Conservation (phyloP, 2,888 invertebrate species). For the Nezara viridula region DNA sequence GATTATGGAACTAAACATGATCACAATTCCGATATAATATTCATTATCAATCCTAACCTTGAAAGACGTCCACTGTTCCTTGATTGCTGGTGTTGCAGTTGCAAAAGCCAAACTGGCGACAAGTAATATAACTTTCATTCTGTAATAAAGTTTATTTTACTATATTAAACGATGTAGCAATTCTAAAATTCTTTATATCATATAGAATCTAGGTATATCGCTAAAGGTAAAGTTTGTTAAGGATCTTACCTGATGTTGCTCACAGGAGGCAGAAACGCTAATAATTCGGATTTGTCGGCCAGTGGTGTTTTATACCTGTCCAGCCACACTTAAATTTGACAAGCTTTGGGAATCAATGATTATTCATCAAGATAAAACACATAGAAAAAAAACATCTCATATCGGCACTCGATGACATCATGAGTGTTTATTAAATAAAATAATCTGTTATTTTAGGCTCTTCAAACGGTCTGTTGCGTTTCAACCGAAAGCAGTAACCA, state of each 20-base stretch:
- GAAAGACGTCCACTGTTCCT: not conserved
- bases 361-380: not conserved
- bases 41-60: not conserved
- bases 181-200: too few relatives aligned
- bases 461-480: not conserved
- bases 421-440: not conserved
- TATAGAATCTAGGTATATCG: too few relatives aligned
- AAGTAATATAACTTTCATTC: not conserved
- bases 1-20: too few relatives aligned
- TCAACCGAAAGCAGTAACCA: not conserved
- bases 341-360: not conserved
- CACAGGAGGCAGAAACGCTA: too few relatives aligned
- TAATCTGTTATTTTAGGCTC: not conserved
- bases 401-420: not conserved
- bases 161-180: too few relatives aligned
- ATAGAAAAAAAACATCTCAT: too few relatives aligned
- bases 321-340: not conserved
- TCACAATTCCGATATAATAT: rapidly evolving
- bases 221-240: too few relatives aligned
- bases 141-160: not conserved
- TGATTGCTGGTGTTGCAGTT: not conserved
- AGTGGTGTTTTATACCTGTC: too few relatives aligned
- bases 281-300: too few relatives aligned
- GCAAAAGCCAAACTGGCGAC: not conserved
- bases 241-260: too few relatives aligned